Percentiles rank a stretch among this genome's conserved stretches.
Evolutionary conservation across 2,113 vertebrate species (phyloP).

Genomic region (Cyprinodon brontotheroides): DNA sequence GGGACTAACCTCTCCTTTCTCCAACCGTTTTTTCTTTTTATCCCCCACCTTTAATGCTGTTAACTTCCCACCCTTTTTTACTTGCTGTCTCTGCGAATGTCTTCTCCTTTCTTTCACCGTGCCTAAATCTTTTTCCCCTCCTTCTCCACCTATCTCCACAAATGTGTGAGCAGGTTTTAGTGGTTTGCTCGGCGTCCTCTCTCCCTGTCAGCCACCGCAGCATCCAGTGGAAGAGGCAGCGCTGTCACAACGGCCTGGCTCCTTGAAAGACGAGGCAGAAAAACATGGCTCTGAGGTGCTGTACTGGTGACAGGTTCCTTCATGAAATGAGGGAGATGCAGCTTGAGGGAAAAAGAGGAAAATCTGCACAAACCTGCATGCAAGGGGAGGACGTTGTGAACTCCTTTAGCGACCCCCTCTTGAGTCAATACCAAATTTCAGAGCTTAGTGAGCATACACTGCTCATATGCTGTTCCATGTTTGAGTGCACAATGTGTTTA

Average conservation of each 20-base stretch:
- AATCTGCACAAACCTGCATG: slow-evolving; percentile 22
- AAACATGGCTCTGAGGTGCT: slow-evolving; percentile 57
- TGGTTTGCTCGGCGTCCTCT: slow-evolving; percentile 19
- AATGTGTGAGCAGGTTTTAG: slow-evolving; percentile 20
- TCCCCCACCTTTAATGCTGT: slow-evolving; percentile 26
- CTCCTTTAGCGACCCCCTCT: slow-evolving; percentile 6
- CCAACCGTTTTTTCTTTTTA: slow-evolving; percentile 2
- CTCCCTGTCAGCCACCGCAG: slow-evolving; percentile 39
- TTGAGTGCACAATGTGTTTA: slow-evolving; percentile 49
- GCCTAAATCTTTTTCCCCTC: background rate
- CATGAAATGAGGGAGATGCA: slow-evolving; percentile 56
- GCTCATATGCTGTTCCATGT: slow-evolving; percentile 23
- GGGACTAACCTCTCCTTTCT: slow-evolving; percentile 29
- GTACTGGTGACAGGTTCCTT: slow-evolving; percentile 63
- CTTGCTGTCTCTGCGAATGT: slow-evolving; percentile 1
- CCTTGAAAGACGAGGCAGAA: slow-evolving; percentile 30
- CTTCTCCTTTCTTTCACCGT: slow-evolving; percentile 15
- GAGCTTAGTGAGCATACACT: slow-evolving; percentile 36
- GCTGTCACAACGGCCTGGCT: slow-evolving; percentile 55
- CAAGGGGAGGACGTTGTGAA: slow-evolving; percentile 22
- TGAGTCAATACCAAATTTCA: slow-evolving; percentile 4
- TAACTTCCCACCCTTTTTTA: slow-evolving; percentile 6
- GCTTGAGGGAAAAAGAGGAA: background rate
- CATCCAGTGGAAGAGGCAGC: slow-evolving; percentile 52
- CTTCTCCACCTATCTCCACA: slow-evolving; percentile 10